Evolutionary conservation across 2,113 vertebrate species (phyloP).

Genomic region (Salminus brasiliensis): DNA sequence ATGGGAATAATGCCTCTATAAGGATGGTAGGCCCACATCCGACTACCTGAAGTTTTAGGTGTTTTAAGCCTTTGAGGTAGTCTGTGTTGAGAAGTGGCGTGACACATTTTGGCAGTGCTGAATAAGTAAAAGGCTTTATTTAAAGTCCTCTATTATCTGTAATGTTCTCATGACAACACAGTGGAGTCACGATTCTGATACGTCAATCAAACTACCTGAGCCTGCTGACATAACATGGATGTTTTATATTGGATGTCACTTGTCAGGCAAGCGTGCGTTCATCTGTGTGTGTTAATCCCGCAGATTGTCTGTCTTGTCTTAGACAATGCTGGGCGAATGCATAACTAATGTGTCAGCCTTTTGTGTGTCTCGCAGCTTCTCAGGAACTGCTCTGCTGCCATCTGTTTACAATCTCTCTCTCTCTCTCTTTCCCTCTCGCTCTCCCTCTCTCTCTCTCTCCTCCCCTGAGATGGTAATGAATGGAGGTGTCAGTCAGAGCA

Average conservation of each 20-base stretch:
- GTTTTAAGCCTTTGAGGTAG: too few relatives aligned
- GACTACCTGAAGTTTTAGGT: neutral
- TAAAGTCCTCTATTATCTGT: slow-evolving; percentile 6
- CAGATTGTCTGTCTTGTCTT: slow-evolving; percentile 44
- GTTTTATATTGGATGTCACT: slow-evolving; percentile 46
- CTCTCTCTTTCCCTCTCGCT: slow-evolving; percentile 16
- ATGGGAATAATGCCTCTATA: too few relatives aligned
- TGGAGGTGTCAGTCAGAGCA: slow-evolving; percentile 58
- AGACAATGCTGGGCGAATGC: slow-evolving; percentile 43
- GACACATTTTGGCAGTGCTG: neutral
- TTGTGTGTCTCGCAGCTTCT: slow-evolving; percentile 46
- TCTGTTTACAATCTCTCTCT: slow-evolving; percentile 32
- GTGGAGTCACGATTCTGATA: slow-evolving; percentile 28
- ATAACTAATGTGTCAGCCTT: slow-evolving; percentile 50
- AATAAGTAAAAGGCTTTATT: slow-evolving; percentile 1
- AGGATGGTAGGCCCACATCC: neutral
- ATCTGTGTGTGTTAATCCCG: slow-evolving; percentile 43
- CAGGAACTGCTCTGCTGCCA: slow-evolving; percentile 39
- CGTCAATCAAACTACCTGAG: slow-evolving; percentile 39
- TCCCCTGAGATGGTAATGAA: slow-evolving; percentile 61
- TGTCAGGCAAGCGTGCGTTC: slow-evolving; percentile 41
- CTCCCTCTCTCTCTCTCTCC: slow-evolving; percentile 30
- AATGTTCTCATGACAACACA: neutral
- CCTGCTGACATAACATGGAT: slow-evolving; percentile 40
- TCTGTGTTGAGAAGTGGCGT: neutral